Conservation (phyloP, 2,797 vertebrate species). For the Micropoecilia bifurca region DNA sequence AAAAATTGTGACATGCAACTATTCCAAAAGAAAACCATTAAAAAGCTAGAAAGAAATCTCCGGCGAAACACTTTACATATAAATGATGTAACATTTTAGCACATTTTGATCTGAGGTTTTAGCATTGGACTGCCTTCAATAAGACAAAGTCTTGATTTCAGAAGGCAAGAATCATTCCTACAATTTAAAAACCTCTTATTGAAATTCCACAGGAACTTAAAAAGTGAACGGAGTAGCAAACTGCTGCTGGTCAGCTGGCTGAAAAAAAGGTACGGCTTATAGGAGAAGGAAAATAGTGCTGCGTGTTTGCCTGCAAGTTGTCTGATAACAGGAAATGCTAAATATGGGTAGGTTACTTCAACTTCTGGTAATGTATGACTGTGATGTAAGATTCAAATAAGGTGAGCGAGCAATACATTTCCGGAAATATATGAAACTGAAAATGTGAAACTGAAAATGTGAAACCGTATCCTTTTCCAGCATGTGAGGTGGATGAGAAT, state of each 20-base stretch:
- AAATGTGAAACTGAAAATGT: neutral
- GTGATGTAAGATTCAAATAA: neutral
- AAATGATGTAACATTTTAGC: constrained; percentile 22
- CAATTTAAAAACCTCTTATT: too few relatives aligned
- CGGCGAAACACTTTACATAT: neutral
- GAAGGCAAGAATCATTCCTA: too few relatives aligned
- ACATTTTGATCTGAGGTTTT: neutral
- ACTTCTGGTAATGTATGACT: constrained; percentile 23
- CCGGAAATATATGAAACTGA: neutral
- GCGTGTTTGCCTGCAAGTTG: constrained; percentile 16
- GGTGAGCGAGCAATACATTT: neutral
- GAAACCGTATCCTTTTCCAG: neutral
- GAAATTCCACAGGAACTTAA: too few relatives aligned
- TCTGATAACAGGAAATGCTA: constrained; percentile 35
- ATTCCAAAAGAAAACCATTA: constrained; percentile 12
- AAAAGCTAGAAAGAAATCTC: constrained; percentile 8
- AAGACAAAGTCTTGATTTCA: neutral
- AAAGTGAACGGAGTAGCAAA: neutral
- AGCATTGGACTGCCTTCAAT: constrained; percentile 9
- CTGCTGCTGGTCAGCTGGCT: neutral
- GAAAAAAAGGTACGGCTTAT: neutral
- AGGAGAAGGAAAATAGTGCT: constrained; percentile 33
- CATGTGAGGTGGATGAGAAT: neutral
- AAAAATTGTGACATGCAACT: constrained; percentile 41
- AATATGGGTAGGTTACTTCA: constrained; percentile 1